These are phyloP conservation scores for Anas platyrhynchos DNA, from an alignment of 2,113 vertebrate genomes.

Conservation along the genomic window DNA sequence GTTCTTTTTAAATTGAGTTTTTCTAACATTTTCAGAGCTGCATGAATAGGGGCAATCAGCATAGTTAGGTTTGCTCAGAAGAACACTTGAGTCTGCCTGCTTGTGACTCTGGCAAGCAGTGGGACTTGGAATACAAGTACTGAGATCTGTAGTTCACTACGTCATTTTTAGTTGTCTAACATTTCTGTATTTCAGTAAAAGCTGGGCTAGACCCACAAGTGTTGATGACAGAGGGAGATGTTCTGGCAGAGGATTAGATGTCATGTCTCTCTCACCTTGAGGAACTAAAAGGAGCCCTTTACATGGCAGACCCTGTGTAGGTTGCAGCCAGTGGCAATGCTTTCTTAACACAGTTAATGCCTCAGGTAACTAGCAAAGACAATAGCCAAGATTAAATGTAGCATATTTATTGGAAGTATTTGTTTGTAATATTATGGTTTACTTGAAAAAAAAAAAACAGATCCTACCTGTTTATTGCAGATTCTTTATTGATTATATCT, in stretches of 20 bases:
- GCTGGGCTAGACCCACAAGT: background rate
- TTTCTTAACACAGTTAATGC: background rate
- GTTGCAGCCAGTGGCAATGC: background rate
- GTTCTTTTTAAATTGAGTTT: background rate
- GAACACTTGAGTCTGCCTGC: background rate
- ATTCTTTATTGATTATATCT: background rate
- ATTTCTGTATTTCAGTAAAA: background rate
- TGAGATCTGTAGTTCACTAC: background rate
- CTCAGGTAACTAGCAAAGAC: background rate
- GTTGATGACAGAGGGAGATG: fast-evolving
- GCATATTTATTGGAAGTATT: background rate
- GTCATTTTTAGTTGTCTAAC: background rate
- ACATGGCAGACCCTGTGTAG: background rate
- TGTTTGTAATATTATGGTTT: background rate
- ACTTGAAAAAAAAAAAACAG: background rate
- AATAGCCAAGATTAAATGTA: background rate
- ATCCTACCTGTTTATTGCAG: background rate
- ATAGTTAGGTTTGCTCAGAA: background rate
- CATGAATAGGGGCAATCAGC: background rate
- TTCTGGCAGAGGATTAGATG: background rate
- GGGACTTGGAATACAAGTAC: background rate
- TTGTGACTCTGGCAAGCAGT: background rate
- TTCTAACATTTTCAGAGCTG: background rate
- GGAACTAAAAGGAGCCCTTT: background rate
- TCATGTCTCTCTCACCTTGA: background rate